phyloP scores from a whole-genome alignment of 2,113 vertebrate species.

The Stigmatopora argus region DNA sequence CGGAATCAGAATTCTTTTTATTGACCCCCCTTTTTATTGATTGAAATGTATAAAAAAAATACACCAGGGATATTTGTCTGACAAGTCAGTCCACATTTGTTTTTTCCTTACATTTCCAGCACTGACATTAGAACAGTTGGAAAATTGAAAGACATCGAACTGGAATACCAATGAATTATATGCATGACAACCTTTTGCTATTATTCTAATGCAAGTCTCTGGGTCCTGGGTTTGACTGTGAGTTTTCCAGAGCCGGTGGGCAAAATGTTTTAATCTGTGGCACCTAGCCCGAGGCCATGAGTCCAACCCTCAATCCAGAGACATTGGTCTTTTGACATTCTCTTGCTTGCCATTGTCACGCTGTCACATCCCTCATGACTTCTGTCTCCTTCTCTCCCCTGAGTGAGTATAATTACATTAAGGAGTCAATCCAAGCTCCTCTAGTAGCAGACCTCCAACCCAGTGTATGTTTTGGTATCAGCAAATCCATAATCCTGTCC shows the following conservation, averaged over 20 bases:
- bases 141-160: conserved; percentile 3
- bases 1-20: too few relatives aligned
- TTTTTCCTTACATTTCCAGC: conserved; percentile 25
- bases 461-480: conserved; percentile 61
- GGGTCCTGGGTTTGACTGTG: conserved; percentile 26
- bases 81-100: conserved; percentile 8
- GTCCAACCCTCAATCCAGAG: conserved; percentile 52
- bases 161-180: conserved; percentile 46
- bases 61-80: too few relatives aligned
- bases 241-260: conserved; percentile 51
- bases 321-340: conserved; percentile 72
- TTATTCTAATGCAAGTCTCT: conserved; percentile 40
- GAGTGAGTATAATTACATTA: conserved; percentile 74
- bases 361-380: conserved; percentile 60
- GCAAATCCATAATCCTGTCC: conserved; percentile 59
- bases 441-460: conserved; percentile 56
- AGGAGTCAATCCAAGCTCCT: conserved; percentile 55
- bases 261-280: conserved; percentile 60
- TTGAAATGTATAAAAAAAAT: too few relatives aligned
- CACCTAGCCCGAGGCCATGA: conserved; percentile 61
- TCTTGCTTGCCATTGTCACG: conserved; percentile 63
- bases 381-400: conserved; percentile 47
- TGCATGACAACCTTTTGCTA: conserved; percentile 25
- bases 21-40: too few relatives aligned
- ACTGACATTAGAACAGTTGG: conserved; percentile 5